Percentiles rank a stretch among this genome's conserved stretches.
Evolutionary conservation across 2,113 vertebrate genomes (phyloP).

Genomic region (Corynorhinus townsendii): DNA sequence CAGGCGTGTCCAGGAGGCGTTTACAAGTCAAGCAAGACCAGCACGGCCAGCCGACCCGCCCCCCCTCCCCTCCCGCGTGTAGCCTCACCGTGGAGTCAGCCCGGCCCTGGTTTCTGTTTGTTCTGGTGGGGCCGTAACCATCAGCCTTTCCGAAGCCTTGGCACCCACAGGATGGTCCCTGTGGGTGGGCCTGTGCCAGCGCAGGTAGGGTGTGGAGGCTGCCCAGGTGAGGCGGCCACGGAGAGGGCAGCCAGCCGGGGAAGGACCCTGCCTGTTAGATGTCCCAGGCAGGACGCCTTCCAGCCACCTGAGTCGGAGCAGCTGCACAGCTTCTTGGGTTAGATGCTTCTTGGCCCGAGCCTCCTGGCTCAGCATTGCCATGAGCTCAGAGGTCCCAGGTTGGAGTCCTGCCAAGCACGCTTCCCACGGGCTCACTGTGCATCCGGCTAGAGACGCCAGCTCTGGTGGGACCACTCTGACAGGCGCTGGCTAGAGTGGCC

Average conservation of each 20-base stretch:
- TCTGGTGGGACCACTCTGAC: rapidly evolving
- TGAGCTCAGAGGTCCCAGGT: background rate
- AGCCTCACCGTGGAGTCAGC: no score
- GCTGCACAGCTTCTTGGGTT: background rate
- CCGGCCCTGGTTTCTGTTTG: no score
- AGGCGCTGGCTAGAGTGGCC: background rate
- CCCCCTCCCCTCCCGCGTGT: no score
- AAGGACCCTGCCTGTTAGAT: rapidly evolving
- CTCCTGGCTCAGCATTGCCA: no score
- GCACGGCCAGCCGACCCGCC: no score
- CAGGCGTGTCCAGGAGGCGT: no score
- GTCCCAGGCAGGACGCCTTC: rapidly evolving
- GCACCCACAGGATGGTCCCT: rapidly evolving
- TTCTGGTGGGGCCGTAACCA: no score
- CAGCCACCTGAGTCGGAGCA: background rate
- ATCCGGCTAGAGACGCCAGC: no score
- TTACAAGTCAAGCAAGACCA: no score
- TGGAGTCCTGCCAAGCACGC: rapidly evolving
- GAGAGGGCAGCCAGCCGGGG: background rate
- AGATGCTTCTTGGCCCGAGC: rapidly evolving
- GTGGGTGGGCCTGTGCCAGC: no score
- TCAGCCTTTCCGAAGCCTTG: rapidly evolving
- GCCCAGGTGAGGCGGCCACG: background rate
- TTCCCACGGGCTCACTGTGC: rapidly evolving
- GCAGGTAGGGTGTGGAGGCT: rapidly evolving